Percentiles rank a stretch among this genome's conserved stretches.
Conservation (phyloP, 2,888 invertebrate species). For the Argyresthia albistria region DNA sequence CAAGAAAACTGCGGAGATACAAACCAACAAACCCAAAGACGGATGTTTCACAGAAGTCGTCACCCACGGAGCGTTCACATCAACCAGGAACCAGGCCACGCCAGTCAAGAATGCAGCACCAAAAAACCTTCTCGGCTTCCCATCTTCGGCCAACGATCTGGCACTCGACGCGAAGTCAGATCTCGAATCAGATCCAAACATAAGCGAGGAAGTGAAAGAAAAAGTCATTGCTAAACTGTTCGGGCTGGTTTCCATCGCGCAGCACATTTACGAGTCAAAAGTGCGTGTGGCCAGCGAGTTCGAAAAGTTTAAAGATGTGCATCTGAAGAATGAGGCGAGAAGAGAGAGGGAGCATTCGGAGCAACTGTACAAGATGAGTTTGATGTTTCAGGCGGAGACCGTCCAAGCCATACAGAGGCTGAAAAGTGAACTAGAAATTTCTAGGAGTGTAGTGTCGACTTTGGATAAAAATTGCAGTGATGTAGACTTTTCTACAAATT, state of each 20-base stretch:
- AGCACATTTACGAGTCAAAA: slow-evolving; percentile 60
- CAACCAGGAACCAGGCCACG: slow-evolving; percentile 31
- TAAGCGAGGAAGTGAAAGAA: slow-evolving; percentile 53
- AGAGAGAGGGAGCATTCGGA: slow-evolving; percentile 60
- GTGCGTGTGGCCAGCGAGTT: slow-evolving; percentile 57
- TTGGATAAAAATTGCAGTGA: slow-evolving; percentile 21
- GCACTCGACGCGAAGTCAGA: slow-evolving; percentile 60
- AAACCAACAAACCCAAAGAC: slow-evolving; percentile 41
- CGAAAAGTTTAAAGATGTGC: slow-evolving; percentile 57
- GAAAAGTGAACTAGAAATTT: slow-evolving; percentile 55
- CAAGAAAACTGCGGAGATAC: slow-evolving; percentile 56
- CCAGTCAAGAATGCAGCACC: slow-evolving; percentile 21
- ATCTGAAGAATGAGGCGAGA: slow-evolving; percentile 49
- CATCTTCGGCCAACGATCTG: slow-evolving; percentile 60
- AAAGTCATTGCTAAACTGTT: slow-evolving; percentile 60
- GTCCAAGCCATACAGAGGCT: slow-evolving; percentile 55
- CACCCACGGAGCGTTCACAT: slow-evolving; percentile 55
- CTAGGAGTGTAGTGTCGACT: slow-evolving; percentile 34
- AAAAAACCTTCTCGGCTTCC: slow-evolving; percentile 45
- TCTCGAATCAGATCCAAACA: slow-evolving; percentile 56
- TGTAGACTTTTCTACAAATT: too few relatives aligned
- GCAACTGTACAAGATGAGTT: slow-evolving; percentile 56
- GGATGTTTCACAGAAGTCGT: slow-evolving; percentile 62
- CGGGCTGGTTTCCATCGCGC: slow-evolving; percentile 56
- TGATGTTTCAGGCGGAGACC: slow-evolving; percentile 62